Base-by-base conservation (phyloP, 2,113 vertebrate species). In the Apodemus speciosus region DNA sequence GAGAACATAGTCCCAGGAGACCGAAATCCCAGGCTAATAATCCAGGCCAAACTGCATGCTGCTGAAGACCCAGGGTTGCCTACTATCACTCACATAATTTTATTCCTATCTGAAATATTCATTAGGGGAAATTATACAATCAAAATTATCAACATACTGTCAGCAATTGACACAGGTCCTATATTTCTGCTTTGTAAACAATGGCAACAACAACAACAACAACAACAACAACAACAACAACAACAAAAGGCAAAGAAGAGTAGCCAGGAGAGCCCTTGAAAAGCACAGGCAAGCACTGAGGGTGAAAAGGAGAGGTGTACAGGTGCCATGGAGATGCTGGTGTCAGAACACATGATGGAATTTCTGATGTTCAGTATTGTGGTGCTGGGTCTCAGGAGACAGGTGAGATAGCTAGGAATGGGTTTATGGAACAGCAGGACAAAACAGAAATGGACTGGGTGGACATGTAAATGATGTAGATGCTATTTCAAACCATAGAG, bases 61-160 rank as follows among this genome's bases (percentile, higher is more conserved):
- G 53, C 64, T 64, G 49, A 87, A 43, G 35, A 75, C n/a, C 80
- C 60, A 85, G 0, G 35, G 60, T 64, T 77, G 81, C 43, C 72
- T 86, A 89, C 43, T 94, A 94, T 51, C 46, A 88, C n/a, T 72
- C 16, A 38, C n/a, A 10, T 71, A 68, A 10, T 64, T 85, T 91
- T 87, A 92, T 88, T 95, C 60, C 71, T 20, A 38, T 35, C 64
- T 72, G 60, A 88, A 93, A 88, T 27, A 35, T 69, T 81, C 94
- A 35, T 80, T 81, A 49, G 68, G 27, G 46, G 20, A 88, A 94
- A 92, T 32, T 85, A 81, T 62, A 58, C 25, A 71, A 72, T 8
- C 86, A 91, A 71, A 77, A 89, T 73, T 49, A 89, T 58, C 64
- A 93, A 92, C 38, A 85, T 85, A 76, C 4, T 27, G 58, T 90